A percentile compares a stretch with the other conserved stretches of the same genome.
Conservation (phyloP, 2,113 vertebrate species). For the Abramis brama region DNA sequence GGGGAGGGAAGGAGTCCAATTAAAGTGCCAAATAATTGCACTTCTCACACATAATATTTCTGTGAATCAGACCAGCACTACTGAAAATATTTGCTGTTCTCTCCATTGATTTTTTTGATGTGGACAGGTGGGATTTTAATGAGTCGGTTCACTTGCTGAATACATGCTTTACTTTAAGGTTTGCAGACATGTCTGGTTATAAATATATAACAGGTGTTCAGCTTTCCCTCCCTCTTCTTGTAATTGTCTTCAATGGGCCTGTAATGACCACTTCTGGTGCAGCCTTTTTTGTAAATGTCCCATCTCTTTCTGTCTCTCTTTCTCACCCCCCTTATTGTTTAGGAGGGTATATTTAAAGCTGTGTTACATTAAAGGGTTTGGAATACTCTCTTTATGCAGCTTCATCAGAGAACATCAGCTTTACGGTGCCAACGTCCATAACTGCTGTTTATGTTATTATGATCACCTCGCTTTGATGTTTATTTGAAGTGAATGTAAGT, state of each 20-base stretch:
- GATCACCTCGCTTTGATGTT: background rate
- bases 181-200: background rate
- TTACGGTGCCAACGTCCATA: background rate
- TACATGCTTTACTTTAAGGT: background rate
- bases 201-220: slow-evolving; percentile 45
- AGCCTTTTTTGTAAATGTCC: slow-evolving; percentile 13
- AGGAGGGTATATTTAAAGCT: background rate
- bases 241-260: slow-evolving; percentile 50
- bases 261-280: slow-evolving; percentile 46
- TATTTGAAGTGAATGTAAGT: background rate
- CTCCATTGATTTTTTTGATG: background rate
- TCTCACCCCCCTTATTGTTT: background rate
- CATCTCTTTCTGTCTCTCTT: background rate
- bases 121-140: background rate
- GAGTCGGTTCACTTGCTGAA: background rate
- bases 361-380: background rate
- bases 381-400: background rate
- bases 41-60: background rate
- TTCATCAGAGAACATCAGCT: background rate
- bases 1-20: background rate
- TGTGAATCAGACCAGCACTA: background rate
- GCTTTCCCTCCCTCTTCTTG: slow-evolving; percentile 27
- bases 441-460: background rate
- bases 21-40: slow-evolving; percentile 6
- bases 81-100: background rate